Evolutionary conservation across 2,888 invertebrate genomes (phyloP), one percentile per base, ranked within the genome.

Genomic region (Listrodromus nycthemerus): DNA sequence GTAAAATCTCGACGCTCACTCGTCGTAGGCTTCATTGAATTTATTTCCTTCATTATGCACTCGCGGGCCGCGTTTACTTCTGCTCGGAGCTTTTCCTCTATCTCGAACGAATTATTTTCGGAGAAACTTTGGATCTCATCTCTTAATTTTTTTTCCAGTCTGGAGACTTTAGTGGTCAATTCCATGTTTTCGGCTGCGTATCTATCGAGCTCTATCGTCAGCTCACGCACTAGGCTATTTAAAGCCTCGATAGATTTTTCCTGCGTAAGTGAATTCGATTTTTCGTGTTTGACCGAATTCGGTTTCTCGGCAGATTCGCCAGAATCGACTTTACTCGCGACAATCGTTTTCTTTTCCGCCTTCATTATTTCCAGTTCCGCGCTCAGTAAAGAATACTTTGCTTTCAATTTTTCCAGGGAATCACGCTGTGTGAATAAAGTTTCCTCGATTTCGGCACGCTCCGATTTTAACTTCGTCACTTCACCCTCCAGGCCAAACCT

Each of bases 121-220:
- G 37, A 63, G 50, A 41, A 41, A 41, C 55, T 50, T 7, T 10
- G 30, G 16, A 58, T 33, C 4, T 65, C 24, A 41, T 71, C 78
- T 63, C 82, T 50, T 6, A 85, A 30, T 2, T 55, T 55, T 1
- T 65, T 30, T 93, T 94, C 24, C 65, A 86, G 48, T 87, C 86
- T 88, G 90, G 92, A 88, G n/a, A 94, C 84, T 86, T 94, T 93
- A 84, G 93, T 92, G 81, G 93, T 94, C 2, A 95, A 91, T 41
- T 91, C 89, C 70, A 95, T 95, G 21, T 92, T 93, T 85, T 96
- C 95, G 5, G 66, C 71, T 1, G 83, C 63, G 21, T 63, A 86
- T 58, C 83, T 84, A 4, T 75, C 84, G 19, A 89, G 37, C 2
- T 84, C 86, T 0, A 84, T 86, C 1, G 81, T 81, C 5, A 88